Evolutionary conservation across 1,140 invertebrate genomes (phyloP), one percentile per base, ranked within the genome.

Genomic region (Dreissena polymorpha): DNA sequence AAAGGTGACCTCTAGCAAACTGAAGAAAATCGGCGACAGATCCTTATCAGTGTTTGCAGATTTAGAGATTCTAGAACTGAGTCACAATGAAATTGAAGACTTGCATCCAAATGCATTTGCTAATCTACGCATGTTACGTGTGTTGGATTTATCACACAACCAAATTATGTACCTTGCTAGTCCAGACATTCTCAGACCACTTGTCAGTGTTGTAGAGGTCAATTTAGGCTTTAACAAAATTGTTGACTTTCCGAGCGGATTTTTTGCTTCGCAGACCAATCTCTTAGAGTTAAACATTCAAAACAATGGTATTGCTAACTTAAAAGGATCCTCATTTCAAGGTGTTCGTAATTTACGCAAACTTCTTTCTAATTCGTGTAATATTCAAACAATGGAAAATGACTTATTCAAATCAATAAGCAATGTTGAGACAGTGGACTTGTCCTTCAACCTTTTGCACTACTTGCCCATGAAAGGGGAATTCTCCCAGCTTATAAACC

Each of bases 211-310:
- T 25, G 18, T 57, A 50, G 69, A 14, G 10, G 18, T 76, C 8
- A 67, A 76, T 55, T 76, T 83, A 39, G 71, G 73, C 53, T 23
- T 63, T 21, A 83, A 83, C 65, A 25, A n/a, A 25, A 25, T 83
- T 29, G 60, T 12, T 18, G 73, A 70, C 39, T n/a, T 83, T 14
- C 73, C 81, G 49, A 70, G n/a, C 50, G 67, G 67, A 60, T 21
- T 83, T 25, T 83, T 83, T 64, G 18, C 53, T n/a, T 21, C 53
- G 8, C 81, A 83, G 65, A 25, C 73, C 25, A 70, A 71, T 57
- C 39, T 83, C 7, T 29, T 63, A 3, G 39, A 60, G 23, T 55
- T 83, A 13, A 64, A 16, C 1, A 69, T 83, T 23, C 65, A 73
- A 70, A 76, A 83, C 50, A 83, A 63, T 18, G 53, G 69, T n/a